Conservation (phyloP, 1,140 invertebrate species). For the Arctopsyche grandis region DNA sequence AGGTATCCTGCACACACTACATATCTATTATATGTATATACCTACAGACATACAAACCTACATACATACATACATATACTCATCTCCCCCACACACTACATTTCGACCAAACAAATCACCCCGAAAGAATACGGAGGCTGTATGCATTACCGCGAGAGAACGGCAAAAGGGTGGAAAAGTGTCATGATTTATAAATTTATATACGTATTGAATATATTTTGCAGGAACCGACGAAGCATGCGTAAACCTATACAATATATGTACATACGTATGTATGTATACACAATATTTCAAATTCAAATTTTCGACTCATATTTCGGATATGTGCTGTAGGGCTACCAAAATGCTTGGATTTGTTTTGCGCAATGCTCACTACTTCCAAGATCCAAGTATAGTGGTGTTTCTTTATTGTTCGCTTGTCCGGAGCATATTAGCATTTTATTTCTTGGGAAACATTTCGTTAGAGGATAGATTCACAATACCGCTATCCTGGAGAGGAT, state of each 20-base stretch:
- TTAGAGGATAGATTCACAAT: no score
- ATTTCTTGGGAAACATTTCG: no score
- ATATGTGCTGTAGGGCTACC: no score
- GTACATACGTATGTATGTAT: neutral
- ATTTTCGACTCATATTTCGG: no score
- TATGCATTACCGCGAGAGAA: neutral
- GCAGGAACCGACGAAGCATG: neutral
- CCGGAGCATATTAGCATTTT: no score
- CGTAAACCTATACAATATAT: neutral
- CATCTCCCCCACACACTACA: neutral
- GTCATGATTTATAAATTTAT: slow-evolving; percentile 8
- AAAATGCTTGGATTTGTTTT: no score
- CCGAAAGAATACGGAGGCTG: neutral
- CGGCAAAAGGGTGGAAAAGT: neutral
- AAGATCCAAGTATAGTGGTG: no score
- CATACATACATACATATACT: neutral
- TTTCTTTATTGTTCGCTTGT: no score
- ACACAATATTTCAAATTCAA: no score
- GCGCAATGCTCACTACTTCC: no score
- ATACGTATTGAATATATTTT: neutral
- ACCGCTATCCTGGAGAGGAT: no score
- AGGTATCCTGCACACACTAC: neutral
- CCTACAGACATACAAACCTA: neutral
- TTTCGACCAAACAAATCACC: neutral
- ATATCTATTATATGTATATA: neutral